Evolutionary conservation across 2,113 vertebrate species (phyloP).

Genomic region (Rhagologus leucostigma): DNA sequence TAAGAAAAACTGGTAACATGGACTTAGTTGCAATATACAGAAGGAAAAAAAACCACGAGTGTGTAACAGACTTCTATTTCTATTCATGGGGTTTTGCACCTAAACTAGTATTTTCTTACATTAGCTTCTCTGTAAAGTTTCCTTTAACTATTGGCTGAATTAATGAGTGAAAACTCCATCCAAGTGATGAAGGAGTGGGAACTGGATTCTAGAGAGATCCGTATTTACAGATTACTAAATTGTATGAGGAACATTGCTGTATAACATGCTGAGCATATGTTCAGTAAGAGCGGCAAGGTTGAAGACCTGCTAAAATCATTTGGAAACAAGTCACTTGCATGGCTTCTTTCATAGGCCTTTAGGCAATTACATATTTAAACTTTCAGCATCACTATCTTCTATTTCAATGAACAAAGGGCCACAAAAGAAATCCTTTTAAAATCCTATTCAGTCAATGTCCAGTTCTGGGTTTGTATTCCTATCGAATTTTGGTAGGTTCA

Average conservation of each 20-base stretch:
- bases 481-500: not conserved
- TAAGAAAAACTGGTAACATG: not conserved
- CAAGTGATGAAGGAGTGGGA: not conserved
- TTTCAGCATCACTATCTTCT: not conserved
- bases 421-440: not conserved
- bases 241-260: not conserved
- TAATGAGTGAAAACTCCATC: not conserved
- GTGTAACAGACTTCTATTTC: not conserved
- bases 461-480: not conserved
- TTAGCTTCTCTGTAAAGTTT: not conserved
- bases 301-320: slow-evolving; percentile 26
- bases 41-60: not conserved
- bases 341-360: slow-evolving; percentile 11
- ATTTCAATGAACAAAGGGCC: not conserved
- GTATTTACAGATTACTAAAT: not conserved
- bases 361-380: slow-evolving; percentile 7
- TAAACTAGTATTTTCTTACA: not conserved
- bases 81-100: not conserved
- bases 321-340: slow-evolving; percentile 23
- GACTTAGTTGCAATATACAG: not conserved
- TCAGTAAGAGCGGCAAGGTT: not conserved
- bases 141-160: not conserved
- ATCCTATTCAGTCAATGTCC: not conserved
- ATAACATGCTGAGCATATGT: not conserved
- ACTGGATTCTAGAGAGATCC: not conserved